phyloP scores from a whole-genome alignment of 2,888 invertebrate species.

The Dastarcus helophoroides region DNA sequence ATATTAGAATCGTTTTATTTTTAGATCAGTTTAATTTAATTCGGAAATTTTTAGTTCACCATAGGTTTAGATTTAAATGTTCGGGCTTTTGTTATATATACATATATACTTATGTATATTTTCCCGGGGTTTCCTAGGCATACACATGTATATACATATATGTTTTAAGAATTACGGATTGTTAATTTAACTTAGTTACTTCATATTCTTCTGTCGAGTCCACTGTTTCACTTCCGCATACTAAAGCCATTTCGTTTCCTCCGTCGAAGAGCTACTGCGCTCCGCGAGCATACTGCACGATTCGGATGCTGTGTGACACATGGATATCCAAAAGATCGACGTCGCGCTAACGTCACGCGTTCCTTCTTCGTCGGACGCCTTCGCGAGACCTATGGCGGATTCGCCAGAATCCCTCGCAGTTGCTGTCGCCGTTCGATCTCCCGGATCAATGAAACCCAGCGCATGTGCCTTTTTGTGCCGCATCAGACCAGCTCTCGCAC shows the following conservation, averaged over 20 bases:
- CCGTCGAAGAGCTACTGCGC: conserved; percentile 33
- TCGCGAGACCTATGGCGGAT: conserved; percentile 6
- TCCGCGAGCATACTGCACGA: conserved; percentile 33
- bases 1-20: conserved; percentile 15
- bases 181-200: conserved; percentile 32
- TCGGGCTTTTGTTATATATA: conserved; percentile 26
- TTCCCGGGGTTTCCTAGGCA: conserved; percentile 24
- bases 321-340: too few species aligned
- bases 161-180: conserved; percentile 23
- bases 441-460: conserved; percentile 35
- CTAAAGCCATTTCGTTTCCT: conserved; percentile 34
- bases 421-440: too few species aligned
- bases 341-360: conserved; percentile 7
- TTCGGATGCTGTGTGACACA: conserved; percentile 29
- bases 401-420: too few species aligned
- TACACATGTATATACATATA: conserved; percentile 36
- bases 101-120: conserved; percentile 31
- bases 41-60: conserved; percentile 20
- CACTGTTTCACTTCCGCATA: conserved; percentile 36
- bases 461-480: conserved; percentile 34
- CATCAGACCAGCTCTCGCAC: conserved; percentile 21
- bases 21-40: conserved; percentile 13
- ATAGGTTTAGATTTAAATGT: conserved; percentile 24
- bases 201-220: conserved; percentile 35
- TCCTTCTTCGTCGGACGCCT: conserved; percentile 15